These are phyloP conservation scores for Pterostichus madidus DNA, from an alignment of 2,888 invertebrate species.

Conservation along the genomic window DNA sequence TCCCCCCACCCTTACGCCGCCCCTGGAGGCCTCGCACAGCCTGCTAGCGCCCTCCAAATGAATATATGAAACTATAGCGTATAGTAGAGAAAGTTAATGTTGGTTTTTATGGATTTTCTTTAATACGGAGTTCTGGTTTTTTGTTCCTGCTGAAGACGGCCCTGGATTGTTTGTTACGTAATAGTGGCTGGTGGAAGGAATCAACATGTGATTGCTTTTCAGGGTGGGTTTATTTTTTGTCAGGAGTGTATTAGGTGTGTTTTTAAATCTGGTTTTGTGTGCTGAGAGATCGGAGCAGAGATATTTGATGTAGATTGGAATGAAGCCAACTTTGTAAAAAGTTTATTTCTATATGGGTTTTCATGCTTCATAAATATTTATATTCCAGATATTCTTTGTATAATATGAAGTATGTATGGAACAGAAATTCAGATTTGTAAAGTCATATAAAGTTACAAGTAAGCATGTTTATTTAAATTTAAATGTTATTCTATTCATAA, in stretches of 20 bases:
- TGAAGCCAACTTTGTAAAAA: constrained; percentile 38
- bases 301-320: constrained; percentile 38
- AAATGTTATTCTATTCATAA: too few relatives aligned
- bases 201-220: constrained; percentile 45
- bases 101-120: constrained; percentile 19
- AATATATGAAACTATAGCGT: constrained; percentile 41
- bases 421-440: too few relatives aligned
- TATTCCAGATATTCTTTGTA: constrained; percentile 17
- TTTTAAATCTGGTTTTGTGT: constrained; percentile 11
- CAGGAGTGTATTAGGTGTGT: constrained; percentile 37
- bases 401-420: not conserved
- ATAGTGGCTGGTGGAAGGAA: constrained; percentile 1
- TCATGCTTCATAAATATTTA: constrained; percentile 54
- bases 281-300: not conserved
- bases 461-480: too few relatives aligned
- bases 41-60: constrained; percentile 8
- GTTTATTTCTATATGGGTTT: constrained; percentile 42
- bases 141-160: not conserved
- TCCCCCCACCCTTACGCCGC: not conserved
- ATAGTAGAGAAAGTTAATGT: constrained; percentile 12
- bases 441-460: too few relatives aligned
- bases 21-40: not conserved
- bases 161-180: constrained; percentile 14
- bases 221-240: constrained; percentile 9
- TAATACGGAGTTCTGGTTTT: constrained; percentile 1